Evolutionary conservation across 2,888 invertebrate genomes (phyloP), one percentile per base, ranked within the genome.

Genomic region (Campoplex nolae): DNA sequence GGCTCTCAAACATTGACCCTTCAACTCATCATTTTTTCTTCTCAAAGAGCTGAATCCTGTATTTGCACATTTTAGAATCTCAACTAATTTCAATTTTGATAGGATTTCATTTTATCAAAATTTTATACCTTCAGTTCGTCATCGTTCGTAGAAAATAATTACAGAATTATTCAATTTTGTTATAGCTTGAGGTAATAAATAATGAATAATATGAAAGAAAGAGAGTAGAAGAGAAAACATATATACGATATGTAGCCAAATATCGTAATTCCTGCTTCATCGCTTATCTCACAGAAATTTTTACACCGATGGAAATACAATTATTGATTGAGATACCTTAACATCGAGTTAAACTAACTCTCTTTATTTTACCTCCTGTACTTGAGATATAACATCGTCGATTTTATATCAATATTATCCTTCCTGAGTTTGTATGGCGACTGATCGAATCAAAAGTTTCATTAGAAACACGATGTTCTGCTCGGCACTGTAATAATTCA

Each of bases 191-290:
- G 73, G 13, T 58, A 51, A 58, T 54, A 65, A 51, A 71, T 84
- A 45, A 28, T 51, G 68, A 62, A 38, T 48, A 58, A 58, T 13
- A 42, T 28, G 58, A 70, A 56, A 38, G 32, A 45, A 73, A 45
- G 51, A 62, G 23, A 23, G 23, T 13, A 70, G 54, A 54, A 16
- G n/a, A 45, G 42, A 28, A 48, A 28, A 58, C 45, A 23, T 51
- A 23, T 51, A 35, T 13, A 65, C 54, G 58, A 48, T 71, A 42
- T 54, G 38, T 16, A 65, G 35, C 62, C 42, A 38, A 71, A 67
- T 23, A 38, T 84, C 84, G 80, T 86, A 76, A 83, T 32, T 51
- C 38, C 65, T 65, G 56, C 80, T 88, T 84, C 71, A 84, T 84
- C 79, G 76, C 74, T 76, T 70, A 78, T 78, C 81, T 73, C 62